Conservation (phyloP, 2,113 vertebrate species). For the Agelaius phoeniceus region DNA sequence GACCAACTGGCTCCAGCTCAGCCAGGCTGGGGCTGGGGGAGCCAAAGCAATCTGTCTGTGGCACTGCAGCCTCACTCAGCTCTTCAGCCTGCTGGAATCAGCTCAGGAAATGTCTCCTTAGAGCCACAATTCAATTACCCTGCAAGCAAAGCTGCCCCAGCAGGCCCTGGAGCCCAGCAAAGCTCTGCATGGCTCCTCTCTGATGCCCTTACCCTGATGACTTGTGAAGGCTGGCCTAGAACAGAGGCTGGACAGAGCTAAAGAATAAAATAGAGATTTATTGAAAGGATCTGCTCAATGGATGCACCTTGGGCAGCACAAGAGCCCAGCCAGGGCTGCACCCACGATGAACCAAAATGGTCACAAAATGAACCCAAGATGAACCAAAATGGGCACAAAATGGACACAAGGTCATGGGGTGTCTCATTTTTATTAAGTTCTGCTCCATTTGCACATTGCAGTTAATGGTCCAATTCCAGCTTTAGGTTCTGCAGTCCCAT, state of each 20-base stretch:
- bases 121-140: neutral
- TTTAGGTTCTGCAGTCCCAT: accelerated
- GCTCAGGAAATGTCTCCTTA: constrained; percentile 25
- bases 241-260: neutral
- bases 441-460: neutral
- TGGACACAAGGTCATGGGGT: neutral
- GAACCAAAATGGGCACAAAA: neutral
- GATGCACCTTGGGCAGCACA: neutral
- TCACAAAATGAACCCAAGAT: neutral
- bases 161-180: neutral
- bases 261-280: neutral
- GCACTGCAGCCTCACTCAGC: neutral
- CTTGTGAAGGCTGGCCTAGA: neutral
- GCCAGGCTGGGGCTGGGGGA: neutral
- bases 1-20: accelerated
- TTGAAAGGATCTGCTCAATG: neutral
- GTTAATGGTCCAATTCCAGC: neutral
- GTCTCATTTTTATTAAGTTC: neutral
- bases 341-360: neutral
- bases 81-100: neutral
- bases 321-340: neutral
- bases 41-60: neutral
- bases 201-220: neutral
- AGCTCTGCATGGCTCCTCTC: neutral
- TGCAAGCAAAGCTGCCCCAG: constrained; percentile 7